These are phyloP conservation scores for Pentalonia nigronervosa DNA, from an alignment of 1,140 invertebrate species.

Conservation along the genomic window DNA sequence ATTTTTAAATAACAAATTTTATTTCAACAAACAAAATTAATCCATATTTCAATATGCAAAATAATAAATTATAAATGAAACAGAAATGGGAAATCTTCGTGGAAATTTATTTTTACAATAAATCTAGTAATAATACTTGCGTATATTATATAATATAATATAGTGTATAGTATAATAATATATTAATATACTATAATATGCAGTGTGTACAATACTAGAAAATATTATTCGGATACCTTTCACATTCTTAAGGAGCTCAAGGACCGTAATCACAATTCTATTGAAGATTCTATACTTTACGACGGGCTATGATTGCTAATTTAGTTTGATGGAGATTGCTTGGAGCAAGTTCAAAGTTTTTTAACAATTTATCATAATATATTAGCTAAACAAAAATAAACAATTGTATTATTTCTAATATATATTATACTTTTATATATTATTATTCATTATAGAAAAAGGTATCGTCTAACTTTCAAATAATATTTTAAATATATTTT, in stretches of 20 bases:
- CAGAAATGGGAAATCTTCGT: background rate
- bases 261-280: conserved; percentile 52
- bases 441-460: background rate
- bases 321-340: background rate
- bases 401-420: background rate
- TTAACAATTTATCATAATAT: background rate
- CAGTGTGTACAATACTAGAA: conserved; percentile 8
- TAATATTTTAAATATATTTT: too few relatives aligned
- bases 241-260: conserved; percentile 52
- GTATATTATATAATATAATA: background rate
- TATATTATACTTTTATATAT: background rate
- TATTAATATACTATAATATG: background rate
- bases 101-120: background rate
- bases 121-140: background rate
- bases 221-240: conserved; percentile 29
- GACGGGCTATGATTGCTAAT: conserved; percentile 13
- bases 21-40: background rate
- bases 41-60: background rate
- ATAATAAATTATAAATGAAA: conserved; percentile 2
- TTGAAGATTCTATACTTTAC: conserved; percentile 27
- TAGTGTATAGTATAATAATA: background rate
- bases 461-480: background rate
- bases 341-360: conserved; percentile 24
- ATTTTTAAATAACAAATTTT: background rate
- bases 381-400: background rate